Conservation (phyloP, 2,113 vertebrate genomes). For the Myotis brandtii region DNA sequence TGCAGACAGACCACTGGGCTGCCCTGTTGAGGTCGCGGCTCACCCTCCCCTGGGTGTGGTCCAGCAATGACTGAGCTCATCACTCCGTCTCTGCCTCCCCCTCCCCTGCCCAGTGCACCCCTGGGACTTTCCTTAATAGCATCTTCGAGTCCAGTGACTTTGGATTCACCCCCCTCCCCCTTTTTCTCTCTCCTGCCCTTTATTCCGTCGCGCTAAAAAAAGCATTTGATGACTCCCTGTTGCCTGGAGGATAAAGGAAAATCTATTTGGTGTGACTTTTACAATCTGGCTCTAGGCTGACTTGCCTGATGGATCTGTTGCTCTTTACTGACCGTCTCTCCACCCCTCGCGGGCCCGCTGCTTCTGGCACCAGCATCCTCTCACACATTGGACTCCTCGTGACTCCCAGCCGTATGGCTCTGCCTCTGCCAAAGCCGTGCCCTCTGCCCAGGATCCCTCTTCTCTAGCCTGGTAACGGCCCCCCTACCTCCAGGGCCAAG, state of each 20-base stretch:
- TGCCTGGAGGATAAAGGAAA: not conserved
- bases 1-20: not conserved
- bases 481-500: not conserved
- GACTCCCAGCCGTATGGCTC: not conserved
- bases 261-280: not conserved
- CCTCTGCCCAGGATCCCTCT: not conserved
- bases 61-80: not conserved
- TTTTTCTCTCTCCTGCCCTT: not conserved
- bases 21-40: not conserved
- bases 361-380: not conserved
- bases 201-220: not conserved
- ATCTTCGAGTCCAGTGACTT: not conserved
- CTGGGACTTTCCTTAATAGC: not conserved
- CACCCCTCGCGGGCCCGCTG: too few species aligned
- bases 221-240: not conserved
- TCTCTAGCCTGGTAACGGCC: not conserved
- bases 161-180: not conserved
- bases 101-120: too few species aligned
- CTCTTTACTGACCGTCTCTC: too few species aligned
- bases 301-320: not conserved
- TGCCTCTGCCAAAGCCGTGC: not conserved
- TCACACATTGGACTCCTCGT: not conserved
- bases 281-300: not conserved
- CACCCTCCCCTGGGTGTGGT: not conserved
- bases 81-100: rapidly evolving